Conservation (phyloP, 2,888 invertebrate genomes). For the Pheosia tremula region DNA sequence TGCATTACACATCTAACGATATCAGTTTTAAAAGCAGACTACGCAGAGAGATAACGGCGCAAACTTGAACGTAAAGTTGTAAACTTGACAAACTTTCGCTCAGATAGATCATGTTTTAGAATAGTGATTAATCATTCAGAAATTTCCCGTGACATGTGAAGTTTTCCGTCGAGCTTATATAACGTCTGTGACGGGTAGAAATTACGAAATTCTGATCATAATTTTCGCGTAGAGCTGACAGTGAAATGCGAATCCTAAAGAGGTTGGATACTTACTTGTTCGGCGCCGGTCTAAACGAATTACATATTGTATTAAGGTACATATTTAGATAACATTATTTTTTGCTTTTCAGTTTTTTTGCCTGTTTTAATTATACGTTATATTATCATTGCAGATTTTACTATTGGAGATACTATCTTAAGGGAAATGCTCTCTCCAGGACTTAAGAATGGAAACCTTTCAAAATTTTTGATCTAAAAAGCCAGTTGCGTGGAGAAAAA, state of each 20-base stretch:
- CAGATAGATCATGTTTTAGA: slow-evolving; percentile 1
- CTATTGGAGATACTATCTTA: too few relatives aligned
- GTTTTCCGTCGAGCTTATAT: not conserved
- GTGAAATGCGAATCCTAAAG: not conserved
- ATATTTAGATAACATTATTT: too few relatives aligned
- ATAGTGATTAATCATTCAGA: slow-evolving; percentile 2
- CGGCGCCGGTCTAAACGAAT: too few relatives aligned
- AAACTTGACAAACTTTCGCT: not conserved
- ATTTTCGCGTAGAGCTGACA: not conserved
- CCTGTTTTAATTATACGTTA: too few relatives aligned
- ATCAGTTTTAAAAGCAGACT: not conserved
- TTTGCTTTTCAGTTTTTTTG: too few relatives aligned
- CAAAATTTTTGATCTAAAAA: too few relatives aligned
- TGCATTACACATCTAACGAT: not conserved
- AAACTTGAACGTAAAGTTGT: not conserved
- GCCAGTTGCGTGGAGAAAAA: not conserved
- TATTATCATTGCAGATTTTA: too few relatives aligned
- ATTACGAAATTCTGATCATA: not conserved
- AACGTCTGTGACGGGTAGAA: not conserved
- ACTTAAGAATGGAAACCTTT: too few relatives aligned
- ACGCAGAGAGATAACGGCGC: not conserved
- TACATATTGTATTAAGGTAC: too few relatives aligned
- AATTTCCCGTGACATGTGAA: not conserved
- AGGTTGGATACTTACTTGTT: too few relatives aligned
- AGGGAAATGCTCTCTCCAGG: too few relatives aligned